Conservation (phyloP, 2,888 invertebrate genomes). For the Cataglyphis livida region DNA sequence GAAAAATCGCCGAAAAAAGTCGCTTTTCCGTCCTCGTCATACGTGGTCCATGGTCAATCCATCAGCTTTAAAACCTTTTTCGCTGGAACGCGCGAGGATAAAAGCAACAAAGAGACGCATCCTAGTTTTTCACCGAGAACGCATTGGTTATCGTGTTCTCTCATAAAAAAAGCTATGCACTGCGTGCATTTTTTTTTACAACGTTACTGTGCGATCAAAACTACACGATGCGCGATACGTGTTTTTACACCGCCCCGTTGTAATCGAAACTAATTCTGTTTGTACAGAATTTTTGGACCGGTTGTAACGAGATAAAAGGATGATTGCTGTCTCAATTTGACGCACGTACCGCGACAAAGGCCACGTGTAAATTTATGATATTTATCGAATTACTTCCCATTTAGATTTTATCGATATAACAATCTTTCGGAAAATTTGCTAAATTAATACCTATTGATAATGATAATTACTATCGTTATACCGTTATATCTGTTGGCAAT, state of each 20-base stretch:
- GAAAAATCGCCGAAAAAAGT: conserved; percentile 29
- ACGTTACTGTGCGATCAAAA: conserved; percentile 24
- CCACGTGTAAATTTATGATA: conserved; percentile 30
- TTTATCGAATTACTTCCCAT: conserved; percentile 33
- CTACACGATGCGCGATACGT: background rate
- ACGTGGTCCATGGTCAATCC: background rate
- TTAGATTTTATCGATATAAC: conserved; percentile 9
- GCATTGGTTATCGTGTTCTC: conserved; percentile 26
- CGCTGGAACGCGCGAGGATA: background rate
- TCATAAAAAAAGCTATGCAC: background rate
- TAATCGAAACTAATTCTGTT: conserved; percentile 15
- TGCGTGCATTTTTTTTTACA: conserved; percentile 10
- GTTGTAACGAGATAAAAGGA: conserved; percentile 5
- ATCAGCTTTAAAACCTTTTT: conserved; percentile 41
- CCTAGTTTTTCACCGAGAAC: conserved; percentile 26
- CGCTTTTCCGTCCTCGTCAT: background rate
- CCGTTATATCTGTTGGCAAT: background rate
- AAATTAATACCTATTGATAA: background rate
- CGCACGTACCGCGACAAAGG: background rate
- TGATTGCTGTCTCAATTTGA: background rate
- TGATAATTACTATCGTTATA: conserved; percentile 9
- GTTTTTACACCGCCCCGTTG: conserved; percentile 11
- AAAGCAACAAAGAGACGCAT: conserved; percentile 14
- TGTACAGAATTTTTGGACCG: background rate
- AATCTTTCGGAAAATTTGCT: background rate